These are phyloP conservation scores for Cosmorhoe ocellata DNA, from an alignment of 2,888 invertebrate species.

Conservation along the genomic window DNA sequence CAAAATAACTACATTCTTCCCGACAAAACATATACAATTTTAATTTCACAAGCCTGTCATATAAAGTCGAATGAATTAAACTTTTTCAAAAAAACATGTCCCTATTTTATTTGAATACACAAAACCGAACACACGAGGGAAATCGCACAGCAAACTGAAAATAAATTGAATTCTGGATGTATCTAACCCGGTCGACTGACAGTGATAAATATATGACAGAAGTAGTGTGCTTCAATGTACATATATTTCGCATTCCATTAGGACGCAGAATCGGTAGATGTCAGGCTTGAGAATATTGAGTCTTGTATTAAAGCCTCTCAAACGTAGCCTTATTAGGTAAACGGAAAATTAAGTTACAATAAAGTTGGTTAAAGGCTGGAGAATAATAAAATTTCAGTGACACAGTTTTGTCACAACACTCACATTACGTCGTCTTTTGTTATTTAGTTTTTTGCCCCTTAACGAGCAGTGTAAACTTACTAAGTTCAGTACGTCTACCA, in stretches of 20 bases:
- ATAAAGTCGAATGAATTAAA: conserved; percentile 36
- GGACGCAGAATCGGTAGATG: conserved; percentile 28
- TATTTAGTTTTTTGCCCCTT: too few species aligned
- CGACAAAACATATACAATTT: background rate
- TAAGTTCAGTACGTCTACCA: too few species aligned
- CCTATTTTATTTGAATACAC: conserved; percentile 46
- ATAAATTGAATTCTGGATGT: conserved; percentile 64
- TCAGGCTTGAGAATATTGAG: conserved; percentile 23
- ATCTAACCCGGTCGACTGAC: conserved; percentile 44
- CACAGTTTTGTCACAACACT: too few species aligned
- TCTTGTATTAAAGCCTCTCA: background rate
- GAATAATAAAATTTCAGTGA: too few species aligned
- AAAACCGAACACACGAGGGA: conserved; percentile 61
- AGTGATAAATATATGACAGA: conserved; percentile 57
- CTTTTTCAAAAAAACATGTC: conserved; percentile 33
- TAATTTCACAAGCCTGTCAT: background rate
- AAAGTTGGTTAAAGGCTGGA: too few species aligned
- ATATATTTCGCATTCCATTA: conserved; percentile 37
- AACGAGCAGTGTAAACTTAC: too few species aligned
- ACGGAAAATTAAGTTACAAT: too few species aligned
- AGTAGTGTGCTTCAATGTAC: conserved; percentile 38
- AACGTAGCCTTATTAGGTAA: too few species aligned
- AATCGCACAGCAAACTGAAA: conserved; percentile 61
- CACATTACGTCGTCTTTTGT: too few species aligned
- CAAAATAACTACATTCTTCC: too few species aligned